These are phyloP conservation scores for Mohoua ochrocephala DNA, from an alignment of 2,113 vertebrate species.

Conservation along the genomic window DNA sequence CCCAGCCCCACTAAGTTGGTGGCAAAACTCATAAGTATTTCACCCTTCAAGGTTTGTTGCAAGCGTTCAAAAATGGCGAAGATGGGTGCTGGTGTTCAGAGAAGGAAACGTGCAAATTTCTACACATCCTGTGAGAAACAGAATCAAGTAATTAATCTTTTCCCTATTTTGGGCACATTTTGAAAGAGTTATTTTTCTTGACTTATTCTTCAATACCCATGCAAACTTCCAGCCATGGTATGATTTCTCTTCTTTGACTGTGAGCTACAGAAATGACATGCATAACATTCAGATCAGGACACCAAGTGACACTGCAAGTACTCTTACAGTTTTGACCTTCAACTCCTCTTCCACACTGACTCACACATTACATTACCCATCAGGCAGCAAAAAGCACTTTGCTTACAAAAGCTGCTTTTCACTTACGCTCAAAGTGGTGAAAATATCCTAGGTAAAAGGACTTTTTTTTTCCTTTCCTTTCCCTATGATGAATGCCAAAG, in stretches of 20 bases:
- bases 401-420: constrained; percentile 20
- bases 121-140: background rate
- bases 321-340: constrained; percentile 15
- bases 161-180: background rate
- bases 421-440: constrained; percentile 11
- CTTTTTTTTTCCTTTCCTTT: background rate
- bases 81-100: background rate
- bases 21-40: background rate
- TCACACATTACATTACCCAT: constrained; percentile 35
- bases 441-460: constrained; percentile 33
- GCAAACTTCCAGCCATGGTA: background rate
- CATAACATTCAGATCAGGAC: constrained; percentile 1
- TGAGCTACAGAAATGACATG: constrained; percentile 1
- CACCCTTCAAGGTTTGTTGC: background rate
- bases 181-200: background rate
- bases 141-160: background rate
- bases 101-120: background rate
- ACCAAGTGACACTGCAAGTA: background rate
- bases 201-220: background rate
- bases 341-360: background rate
- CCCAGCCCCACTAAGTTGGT: background rate
- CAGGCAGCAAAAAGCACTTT: constrained; percentile 52
- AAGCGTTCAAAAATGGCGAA: background rate
- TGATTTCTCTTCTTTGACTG: background rate
- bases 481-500: constrained; percentile 9